Base-by-base conservation (phyloP, 2,888 invertebrate genomes). In the Icerya purchasi region DNA sequence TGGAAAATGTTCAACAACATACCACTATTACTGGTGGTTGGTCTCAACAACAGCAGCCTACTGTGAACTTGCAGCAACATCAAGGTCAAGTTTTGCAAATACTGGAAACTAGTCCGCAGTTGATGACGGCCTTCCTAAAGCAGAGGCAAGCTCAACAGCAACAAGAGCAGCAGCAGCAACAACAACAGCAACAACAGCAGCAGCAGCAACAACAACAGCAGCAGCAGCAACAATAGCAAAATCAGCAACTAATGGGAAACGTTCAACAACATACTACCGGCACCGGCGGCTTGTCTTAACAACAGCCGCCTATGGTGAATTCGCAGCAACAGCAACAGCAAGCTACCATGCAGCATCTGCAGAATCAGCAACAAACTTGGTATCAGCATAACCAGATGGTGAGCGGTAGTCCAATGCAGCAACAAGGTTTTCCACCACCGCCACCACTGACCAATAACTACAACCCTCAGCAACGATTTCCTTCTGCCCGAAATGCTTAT, bases 121-220 rank as follows among this genome's bases (percentile, higher is more conserved):
- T 94, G 54, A 93, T 94, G 90, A 90, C 92, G 60, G 90, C 91
- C 59, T 91, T 91, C 70, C 86, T 94, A 65, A 91, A 87, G 70
- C 83, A 84, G 22, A 25, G 23, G 24, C 22, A 21, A 18, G 51
- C 57, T 53, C 60, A 63, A 51, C 66, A 70, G 67, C 52, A 36
- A 8, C 36, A 36, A 14, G 8, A 36, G 14, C 14, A 36, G 36
- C 14, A 5, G 36, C 36, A 36, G 14, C 36, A 36, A 14, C 36
- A 36, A 36, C 14, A n/a, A n/a, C n/a, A n/a, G n/a, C n/a, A n/a
- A n/a, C n/a, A n/a, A n/a, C n/a, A n/a, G n/a, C n/a, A n/a, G 67
- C 52, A 36, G 5, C 36, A n/a, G n/a, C n/a, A n/a, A n/a, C n/a
- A n/a, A n/a, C n/a, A n/a, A n/a, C n/a, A n/a, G n/a, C n/a, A n/a